These are phyloP conservation scores for Turritopsis rubra DNA, from an alignment of 30 jellyfish, hydroid and myxozoan species.

Conservation along the genomic window DNA sequence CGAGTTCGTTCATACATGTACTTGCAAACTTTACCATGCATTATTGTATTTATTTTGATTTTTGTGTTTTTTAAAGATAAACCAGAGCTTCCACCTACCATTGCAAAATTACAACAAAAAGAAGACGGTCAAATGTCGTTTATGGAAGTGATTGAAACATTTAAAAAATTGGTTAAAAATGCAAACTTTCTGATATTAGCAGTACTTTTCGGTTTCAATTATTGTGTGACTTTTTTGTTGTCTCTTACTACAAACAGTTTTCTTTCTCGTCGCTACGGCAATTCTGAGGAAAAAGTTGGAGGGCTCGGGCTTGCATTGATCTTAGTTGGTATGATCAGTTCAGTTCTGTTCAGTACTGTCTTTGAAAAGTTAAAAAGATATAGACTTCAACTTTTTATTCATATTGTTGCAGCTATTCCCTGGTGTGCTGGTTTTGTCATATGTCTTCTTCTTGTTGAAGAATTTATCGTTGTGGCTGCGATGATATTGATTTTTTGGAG, in stretches of 20 bases:
- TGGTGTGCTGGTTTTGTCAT: neutral
- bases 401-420: neutral
- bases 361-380: neutral
- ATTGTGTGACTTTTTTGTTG: neutral
- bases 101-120: neutral
- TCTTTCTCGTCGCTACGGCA: neutral
- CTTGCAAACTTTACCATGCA: constrained; percentile 1
- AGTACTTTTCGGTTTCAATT: neutral
- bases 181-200: neutral
- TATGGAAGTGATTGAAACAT: neutral
- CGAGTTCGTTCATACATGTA: neutral
- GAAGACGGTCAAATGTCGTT: neutral
- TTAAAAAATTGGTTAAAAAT: neutral
- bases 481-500: neutral
- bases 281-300: neutral
- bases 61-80: neutral
- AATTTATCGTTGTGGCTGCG: neutral
- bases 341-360: neutral
- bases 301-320: neutral
- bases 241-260: neutral
- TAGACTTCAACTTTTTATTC: neutral
- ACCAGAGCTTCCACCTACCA: constrained; percentile 2
- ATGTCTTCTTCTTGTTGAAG: neutral
- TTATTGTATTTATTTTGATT: neutral
- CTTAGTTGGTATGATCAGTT: neutral